Evolutionary conservation across 2,797 vertebrate genomes (phyloP).

Genomic region (Lepilemur ruficaudatus): DNA sequence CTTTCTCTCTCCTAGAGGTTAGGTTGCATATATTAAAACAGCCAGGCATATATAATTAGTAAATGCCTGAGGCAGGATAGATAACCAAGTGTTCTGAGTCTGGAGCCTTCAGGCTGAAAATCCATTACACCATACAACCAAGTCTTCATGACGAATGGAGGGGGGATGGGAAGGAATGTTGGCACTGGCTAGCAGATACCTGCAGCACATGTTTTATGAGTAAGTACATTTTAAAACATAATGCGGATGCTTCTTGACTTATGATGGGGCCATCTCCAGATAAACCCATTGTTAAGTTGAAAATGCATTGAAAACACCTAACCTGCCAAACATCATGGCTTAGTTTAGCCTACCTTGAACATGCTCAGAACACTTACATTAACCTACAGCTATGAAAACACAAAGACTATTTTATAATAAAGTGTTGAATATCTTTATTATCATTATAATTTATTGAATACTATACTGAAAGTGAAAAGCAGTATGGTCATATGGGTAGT

Average conservation of each 20-base stretch:
- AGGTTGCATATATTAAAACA: not conserved
- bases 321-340: not conserved
- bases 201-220: not conserved
- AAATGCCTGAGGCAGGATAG: not conserved
- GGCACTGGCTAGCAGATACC: not conserved
- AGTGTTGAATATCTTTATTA: not conserved
- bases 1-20: not conserved
- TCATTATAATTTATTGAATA: not conserved
- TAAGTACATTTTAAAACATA: not conserved
- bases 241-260: not conserved
- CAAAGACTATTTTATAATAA: not conserved
- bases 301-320: not conserved
- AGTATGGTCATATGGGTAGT: not conserved
- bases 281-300: not conserved
- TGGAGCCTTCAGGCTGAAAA: not conserved
- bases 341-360: not conserved
- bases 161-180: fast-evolving
- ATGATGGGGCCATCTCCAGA: not conserved
- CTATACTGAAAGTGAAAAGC: not conserved
- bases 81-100: not conserved
- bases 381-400: not conserved
- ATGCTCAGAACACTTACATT: not conserved
- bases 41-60: not conserved
- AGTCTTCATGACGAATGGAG: too few relatives aligned
- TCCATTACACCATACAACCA: fast-evolving